A percentile compares a stretch with the other conserved stretches of the same genome.
phyloP scores from a whole-genome alignment of 2,888 invertebrate genomes.

The Pachycephus smyrnensis region DNA sequence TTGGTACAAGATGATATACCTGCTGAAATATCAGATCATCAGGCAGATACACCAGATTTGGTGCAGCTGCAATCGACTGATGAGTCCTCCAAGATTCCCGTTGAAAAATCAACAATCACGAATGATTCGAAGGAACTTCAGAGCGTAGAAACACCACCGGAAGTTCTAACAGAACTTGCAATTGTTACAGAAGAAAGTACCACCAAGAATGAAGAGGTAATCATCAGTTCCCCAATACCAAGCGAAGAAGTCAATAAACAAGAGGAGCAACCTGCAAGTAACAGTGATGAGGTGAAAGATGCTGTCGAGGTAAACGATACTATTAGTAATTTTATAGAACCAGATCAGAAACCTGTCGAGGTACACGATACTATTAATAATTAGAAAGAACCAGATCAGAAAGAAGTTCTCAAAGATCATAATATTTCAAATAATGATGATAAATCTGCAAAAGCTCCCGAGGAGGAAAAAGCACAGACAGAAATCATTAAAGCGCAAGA shows the following conservation, averaged over 20 bases:
- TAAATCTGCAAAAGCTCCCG: background rate
- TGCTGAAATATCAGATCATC: background rate
- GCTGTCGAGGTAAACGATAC: background rate
- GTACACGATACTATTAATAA: background rate
- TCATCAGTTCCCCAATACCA: background rate
- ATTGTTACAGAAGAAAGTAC: background rate
- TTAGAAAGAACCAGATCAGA: background rate
- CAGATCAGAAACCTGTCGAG: background rate
- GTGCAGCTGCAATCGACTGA: background rate
- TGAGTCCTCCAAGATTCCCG: background rate
- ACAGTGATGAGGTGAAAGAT: background rate
- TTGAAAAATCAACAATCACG: background rate
- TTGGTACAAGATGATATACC: background rate
- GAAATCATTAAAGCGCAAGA: background rate
- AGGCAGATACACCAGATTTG: background rate
- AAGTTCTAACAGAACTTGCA: background rate
- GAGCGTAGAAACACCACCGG: background rate
- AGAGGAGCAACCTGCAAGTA: background rate
- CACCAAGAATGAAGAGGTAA: background rate
- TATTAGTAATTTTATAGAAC: background rate
- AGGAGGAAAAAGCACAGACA: background rate
- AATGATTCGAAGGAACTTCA: background rate
- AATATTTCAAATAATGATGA: background rate
- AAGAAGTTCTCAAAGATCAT: background rate
- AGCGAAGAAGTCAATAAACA: background rate